Conservation (phyloP, 2,797 vertebrate genomes). For the Helarctos malayanus region DNA sequence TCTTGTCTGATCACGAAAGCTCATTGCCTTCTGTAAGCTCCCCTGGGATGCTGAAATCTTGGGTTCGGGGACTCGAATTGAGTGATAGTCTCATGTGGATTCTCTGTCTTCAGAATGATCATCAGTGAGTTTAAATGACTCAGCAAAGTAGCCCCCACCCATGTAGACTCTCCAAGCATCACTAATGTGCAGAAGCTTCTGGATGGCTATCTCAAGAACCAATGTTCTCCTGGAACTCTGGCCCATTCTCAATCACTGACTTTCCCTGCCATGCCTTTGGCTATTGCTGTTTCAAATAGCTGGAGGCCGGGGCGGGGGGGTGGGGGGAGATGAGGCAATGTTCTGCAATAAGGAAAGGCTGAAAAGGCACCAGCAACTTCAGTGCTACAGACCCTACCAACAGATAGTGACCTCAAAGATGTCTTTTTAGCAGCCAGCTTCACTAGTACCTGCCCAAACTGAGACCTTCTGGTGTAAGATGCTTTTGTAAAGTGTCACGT, state of each 20-base stretch:
- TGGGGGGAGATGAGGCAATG: neutral
- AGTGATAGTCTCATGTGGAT: neutral
- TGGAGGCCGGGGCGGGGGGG: neutral
- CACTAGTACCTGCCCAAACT: neutral
- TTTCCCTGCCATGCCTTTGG: neutral
- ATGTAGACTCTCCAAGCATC: neutral
- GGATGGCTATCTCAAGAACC: neutral
- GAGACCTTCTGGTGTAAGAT: neutral
- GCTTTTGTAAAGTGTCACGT: neutral
- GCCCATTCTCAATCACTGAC: neutral
- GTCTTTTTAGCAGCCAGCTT: neutral
- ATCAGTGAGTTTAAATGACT: neutral
- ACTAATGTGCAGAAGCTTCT: neutral
- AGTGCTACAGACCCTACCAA: neutral
- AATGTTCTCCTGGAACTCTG: neutral
- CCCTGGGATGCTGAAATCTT: neutral
- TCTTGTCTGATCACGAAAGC: neutral
- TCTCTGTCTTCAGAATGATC: slow-evolving; percentile 59
- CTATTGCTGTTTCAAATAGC: slow-evolving; percentile 22
- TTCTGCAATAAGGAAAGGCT: slow-evolving; percentile 27
- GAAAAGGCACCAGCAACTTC: neutral
- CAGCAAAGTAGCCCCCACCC: neutral
- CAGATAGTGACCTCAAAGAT: neutral
- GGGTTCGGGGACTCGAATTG: neutral
- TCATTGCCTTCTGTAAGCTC: neutral